A percentile compares a stretch with the other conserved stretches of the same genome.
Conservation (phyloP, 2,888 invertebrate genomes). For the Incurvaria masculella region DNA sequence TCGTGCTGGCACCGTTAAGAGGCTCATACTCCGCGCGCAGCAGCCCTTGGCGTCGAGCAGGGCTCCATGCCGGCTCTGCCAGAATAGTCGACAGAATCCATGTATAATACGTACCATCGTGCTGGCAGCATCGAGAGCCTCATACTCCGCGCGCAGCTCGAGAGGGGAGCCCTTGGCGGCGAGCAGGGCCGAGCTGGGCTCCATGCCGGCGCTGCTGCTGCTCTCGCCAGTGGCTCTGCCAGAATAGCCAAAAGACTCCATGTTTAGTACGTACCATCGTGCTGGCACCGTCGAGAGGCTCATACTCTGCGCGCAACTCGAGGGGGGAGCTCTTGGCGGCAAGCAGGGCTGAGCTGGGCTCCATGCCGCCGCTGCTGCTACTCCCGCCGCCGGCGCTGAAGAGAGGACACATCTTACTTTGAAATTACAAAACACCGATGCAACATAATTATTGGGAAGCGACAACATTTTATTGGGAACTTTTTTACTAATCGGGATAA, state of each 20-base stretch:
- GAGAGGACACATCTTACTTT: too few species aligned
- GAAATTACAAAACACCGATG: too few species aligned
- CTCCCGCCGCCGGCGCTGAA: too few species aligned
- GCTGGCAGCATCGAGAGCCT: not conserved
- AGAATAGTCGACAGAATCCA: not conserved
- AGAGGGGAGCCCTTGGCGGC: too few species aligned
- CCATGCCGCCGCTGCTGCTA: not conserved
- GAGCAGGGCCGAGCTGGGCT: too few species aligned
- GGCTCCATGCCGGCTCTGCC: not conserved
- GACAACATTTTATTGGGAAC: too few species aligned
- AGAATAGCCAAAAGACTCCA: not conserved
- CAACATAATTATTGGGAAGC: too few species aligned
- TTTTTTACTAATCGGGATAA: too few species aligned
- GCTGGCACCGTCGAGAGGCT: not conserved
- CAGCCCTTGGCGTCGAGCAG: not conserved
- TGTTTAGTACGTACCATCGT: too few species aligned
- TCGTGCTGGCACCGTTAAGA: not conserved
- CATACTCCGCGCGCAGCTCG: not conserved
- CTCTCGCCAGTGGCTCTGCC: slow-evolving; percentile 1
- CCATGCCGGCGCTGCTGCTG: slow-evolving; percentile 2
- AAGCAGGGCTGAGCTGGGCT: not conserved
- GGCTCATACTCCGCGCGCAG: not conserved
- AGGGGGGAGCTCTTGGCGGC: not conserved
- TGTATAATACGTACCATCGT: not conserved
- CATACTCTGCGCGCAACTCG: not conserved